These are phyloP conservation scores for Cephalopachus bancanus DNA, from an alignment of 2,797 vertebrate species.

Conservation along the genomic window DNA sequence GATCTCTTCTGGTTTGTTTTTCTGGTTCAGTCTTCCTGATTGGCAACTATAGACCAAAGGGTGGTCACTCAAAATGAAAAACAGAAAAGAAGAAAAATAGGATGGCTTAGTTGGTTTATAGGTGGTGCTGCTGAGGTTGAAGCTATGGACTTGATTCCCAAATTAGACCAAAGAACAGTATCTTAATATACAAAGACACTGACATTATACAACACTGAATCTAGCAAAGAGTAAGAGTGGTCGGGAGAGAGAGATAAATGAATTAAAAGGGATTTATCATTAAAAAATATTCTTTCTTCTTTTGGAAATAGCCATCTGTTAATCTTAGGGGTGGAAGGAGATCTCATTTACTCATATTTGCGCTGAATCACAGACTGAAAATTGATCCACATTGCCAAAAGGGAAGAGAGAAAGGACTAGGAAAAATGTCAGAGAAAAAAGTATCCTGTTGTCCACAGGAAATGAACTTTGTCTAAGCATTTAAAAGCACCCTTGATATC, in stretches of 20 bases:
- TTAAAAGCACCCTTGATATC: not conserved
- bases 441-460: not conserved
- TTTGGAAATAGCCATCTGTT: constrained; percentile 12
- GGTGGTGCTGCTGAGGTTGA: not conserved
- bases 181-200: not conserved
- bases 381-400: not conserved
- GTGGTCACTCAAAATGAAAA: not conserved
- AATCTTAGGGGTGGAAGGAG: not conserved
- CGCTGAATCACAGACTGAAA: not conserved
- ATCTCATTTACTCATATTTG: not conserved
- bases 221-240: not conserved
- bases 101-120: not conserved
- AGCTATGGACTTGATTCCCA: not conserved
- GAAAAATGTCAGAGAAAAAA: not conserved
- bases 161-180: not conserved
- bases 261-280: not conserved
- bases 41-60: not conserved
- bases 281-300: constrained; percentile 35
- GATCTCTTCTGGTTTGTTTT: not conserved
- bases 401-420: not conserved
- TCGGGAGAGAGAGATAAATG: not conserved
- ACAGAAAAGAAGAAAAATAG: not conserved
- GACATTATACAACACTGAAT: not conserved
- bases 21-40: not conserved
- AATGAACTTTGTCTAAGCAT: constrained; percentile 13